phyloP scores from a whole-genome alignment of 2,797 vertebrate genomes.

The Sternotherus odoratus region DNA sequence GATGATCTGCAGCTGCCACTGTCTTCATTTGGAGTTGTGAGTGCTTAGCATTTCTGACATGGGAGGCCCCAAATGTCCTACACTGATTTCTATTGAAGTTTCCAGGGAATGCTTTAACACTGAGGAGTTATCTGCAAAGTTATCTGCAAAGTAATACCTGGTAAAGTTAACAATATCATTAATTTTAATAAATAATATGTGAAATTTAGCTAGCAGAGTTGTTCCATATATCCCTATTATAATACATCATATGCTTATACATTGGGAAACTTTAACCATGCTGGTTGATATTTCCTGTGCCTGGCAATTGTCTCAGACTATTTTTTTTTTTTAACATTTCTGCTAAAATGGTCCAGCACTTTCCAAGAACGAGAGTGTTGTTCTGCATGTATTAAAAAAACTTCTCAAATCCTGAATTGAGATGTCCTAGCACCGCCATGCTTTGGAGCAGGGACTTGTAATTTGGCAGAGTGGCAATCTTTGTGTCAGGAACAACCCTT shows the following conservation, averaged over 20 bases:
- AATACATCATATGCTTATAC: conserved; percentile 54
- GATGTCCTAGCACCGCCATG: not conserved
- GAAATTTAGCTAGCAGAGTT: conserved; percentile 62
- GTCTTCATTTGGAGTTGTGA: not conserved
- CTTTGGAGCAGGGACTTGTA: not conserved
- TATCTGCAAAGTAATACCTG: conserved; percentile 47
- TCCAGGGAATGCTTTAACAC: conserved; percentile 3
- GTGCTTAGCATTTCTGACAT: conserved; percentile 9
- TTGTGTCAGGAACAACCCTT: not conserved
- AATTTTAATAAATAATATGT: conserved; percentile 47
- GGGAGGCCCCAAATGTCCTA: not conserved
- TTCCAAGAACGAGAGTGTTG: not conserved
- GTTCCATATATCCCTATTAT: conserved; percentile 46
- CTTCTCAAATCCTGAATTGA: not conserved
- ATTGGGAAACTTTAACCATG: conserved; percentile 53
- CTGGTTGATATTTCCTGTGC: conserved; percentile 63
- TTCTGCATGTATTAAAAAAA: conserved; percentile 36
- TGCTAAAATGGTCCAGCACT: conserved; percentile 3
- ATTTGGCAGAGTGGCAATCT: not conserved
- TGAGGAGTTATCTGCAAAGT: not conserved
- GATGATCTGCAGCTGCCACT: conserved; percentile 26
- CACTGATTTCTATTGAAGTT: not conserved
- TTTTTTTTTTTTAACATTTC: conserved; percentile 29
- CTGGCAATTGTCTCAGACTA: conserved; percentile 53
- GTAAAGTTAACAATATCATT: conserved; percentile 47